Conservation (phyloP, 2,888 invertebrate genomes). For the Pseudoips prasinana region DNA sequence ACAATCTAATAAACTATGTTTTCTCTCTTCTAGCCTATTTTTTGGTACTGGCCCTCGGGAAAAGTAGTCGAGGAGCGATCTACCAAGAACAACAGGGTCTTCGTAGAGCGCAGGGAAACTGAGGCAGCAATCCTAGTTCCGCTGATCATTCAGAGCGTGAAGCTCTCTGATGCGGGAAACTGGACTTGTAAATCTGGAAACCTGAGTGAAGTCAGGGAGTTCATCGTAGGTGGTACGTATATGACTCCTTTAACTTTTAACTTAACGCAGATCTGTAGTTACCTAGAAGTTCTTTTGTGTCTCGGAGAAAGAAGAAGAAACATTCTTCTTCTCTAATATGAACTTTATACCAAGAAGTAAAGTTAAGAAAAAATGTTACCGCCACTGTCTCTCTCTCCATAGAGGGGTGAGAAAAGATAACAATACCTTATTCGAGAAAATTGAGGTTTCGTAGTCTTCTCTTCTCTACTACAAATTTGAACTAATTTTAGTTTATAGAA, state of each 20-base stretch:
- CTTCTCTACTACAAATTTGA: too few relatives aligned
- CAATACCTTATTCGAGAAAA: too few relatives aligned
- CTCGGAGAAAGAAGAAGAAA: too few relatives aligned
- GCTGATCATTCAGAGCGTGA: slow-evolving; percentile 57
- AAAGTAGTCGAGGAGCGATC: slow-evolving; percentile 48
- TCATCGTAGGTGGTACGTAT: slow-evolving; percentile 62
- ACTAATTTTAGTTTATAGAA: too few relatives aligned
- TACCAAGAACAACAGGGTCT: slow-evolving; percentile 52
- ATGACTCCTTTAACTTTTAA: background rate
- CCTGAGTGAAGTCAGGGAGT: slow-evolving; percentile 51
- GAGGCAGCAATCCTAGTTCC: slow-evolving; percentile 38
- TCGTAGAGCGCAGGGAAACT: slow-evolving; percentile 47
- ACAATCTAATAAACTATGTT: background rate
- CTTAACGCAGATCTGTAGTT: background rate
- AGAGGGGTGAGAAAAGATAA: too few relatives aligned
- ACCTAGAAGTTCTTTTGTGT: background rate
- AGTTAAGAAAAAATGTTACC: too few relatives aligned
- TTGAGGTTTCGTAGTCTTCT: too few relatives aligned
- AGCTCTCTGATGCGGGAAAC: slow-evolving; percentile 60
- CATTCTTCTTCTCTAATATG: too few relatives aligned
- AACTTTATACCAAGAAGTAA: too few relatives aligned
- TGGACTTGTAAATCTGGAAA: slow-evolving; percentile 71
- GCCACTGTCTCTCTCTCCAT: too few relatives aligned
- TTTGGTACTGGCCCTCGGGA: slow-evolving; percentile 58
- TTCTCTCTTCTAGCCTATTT: slow-evolving; percentile 50